Base-by-base conservation (phyloP, 2,888 invertebrate genomes). In the Zaprionus lineosus region DNA sequence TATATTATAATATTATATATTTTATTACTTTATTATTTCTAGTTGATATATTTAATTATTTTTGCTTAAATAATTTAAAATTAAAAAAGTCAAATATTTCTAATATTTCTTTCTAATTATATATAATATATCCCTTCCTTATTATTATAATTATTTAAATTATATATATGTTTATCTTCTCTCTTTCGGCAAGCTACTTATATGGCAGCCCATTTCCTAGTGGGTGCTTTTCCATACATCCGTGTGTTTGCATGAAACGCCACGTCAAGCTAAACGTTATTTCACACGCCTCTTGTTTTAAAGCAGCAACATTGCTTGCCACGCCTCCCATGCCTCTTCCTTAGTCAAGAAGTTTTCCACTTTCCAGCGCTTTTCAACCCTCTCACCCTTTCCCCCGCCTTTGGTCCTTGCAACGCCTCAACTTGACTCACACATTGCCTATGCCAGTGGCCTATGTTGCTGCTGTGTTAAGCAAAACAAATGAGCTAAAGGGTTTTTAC, bases 401-500 rank as follows among this genome's bases (percentile, higher is more conserved):
- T 29, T 29, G 29, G 5, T 2, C 29, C n/a, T 4, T 24, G 2
- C 2, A n/a, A 8, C 6, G 8, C 8, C 7, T 3, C 4, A 21
- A 21, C 21, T 21, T n/a, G n/a, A 7, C 24, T 60, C 21, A 34
- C 19, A 28, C 50, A 31, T 50, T 46, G 47, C 53, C 62, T 68
- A 36, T 48, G 47, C 46, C 53, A 43, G 43, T 36, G 63, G 68
- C 55, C 56, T 69, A n/a, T n/a, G 57, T 34, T 51, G 59, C 28
- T 53, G 41, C 51, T 76, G 62, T 73, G 79, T 63, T 84, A 74
- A 84, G 79, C 75, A 74, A 86, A 86, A 82, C 86, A 82, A 82
- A 86, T 84, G 81, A 86, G 81, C 74, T 86, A 84, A 82, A 82
- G 81, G 84, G 82, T 69, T 81, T 82, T 67, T 74, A 61, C 74